Evolutionary conservation across 1,140 invertebrate genomes (phyloP).

Genomic region (Lycorma delicatula): DNA sequence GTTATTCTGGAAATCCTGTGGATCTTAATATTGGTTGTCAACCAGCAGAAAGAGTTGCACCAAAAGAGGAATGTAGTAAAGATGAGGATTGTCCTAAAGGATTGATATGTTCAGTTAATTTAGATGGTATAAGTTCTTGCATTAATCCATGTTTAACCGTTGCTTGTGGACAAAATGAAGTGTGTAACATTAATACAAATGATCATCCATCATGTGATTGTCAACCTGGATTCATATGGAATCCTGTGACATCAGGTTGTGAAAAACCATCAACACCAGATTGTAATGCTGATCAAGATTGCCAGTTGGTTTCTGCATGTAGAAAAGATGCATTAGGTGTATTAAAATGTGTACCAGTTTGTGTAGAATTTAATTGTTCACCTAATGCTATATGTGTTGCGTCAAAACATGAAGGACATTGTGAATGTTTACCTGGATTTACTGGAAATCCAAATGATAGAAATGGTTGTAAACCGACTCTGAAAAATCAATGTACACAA

Average conservation of each 20-base stretch:
- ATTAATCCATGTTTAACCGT: conserved; percentile 67
- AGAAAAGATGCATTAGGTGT: conserved; percentile 74
- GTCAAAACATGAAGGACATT: conserved; percentile 60
- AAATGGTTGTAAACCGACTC: conserved; percentile 62
- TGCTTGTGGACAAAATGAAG: conserved; percentile 70
- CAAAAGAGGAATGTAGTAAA: conserved; percentile 50
- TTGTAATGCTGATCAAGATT: conserved; percentile 63
- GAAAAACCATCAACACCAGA: conserved; percentile 78
- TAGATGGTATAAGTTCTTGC: conserved; percentile 54
- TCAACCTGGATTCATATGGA: conserved; percentile 65
- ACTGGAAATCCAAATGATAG: conserved; percentile 82
- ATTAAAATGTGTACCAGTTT: conserved; percentile 68
- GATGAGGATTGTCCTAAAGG: conserved; percentile 60
- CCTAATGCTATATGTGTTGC: conserved; percentile 72
- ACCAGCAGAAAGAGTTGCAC: conserved; percentile 43
- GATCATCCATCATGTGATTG: conserved; percentile 67
- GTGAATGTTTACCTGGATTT: conserved; percentile 69
- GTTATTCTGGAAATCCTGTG: conserved; percentile 67
- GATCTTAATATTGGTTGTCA: conserved; percentile 68
- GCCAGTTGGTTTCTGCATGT: conserved; percentile 57
- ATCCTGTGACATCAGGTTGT: conserved; percentile 66
- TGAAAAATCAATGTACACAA: conserved; percentile 63
- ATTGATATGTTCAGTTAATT: conserved; percentile 44
- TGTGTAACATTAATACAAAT: conserved; percentile 55
- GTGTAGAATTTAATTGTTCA: conserved; percentile 70